Conservation (phyloP, 1,140 invertebrate species). For the Steinernema feltiae region DNA sequence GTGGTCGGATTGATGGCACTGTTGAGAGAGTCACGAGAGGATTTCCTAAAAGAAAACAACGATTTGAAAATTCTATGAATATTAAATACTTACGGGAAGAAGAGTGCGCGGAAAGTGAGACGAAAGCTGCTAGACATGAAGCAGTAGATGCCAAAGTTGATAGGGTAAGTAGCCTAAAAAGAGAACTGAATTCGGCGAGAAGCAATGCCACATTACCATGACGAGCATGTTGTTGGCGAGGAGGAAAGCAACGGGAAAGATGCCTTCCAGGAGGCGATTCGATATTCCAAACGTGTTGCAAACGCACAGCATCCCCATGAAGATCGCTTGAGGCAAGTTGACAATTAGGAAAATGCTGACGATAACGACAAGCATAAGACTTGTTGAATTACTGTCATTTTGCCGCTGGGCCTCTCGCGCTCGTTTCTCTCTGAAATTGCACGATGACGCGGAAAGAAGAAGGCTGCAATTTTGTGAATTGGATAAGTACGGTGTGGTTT, state of each 20-base stretch:
- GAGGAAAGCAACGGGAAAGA: slow-evolving; percentile 74
- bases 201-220: slow-evolving; percentile 63
- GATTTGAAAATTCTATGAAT: background rate
- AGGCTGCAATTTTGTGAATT: background rate
- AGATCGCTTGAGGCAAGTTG: slow-evolving; percentile 81
- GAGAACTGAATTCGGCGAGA: slow-evolving; percentile 10
- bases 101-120: slow-evolving; percentile 83
- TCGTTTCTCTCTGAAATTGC: slow-evolving; percentile 64
- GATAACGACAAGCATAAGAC: slow-evolving; percentile 87
- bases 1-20: background rate
- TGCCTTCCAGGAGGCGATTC: slow-evolving; percentile 67
- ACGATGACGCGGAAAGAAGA: slow-evolving; percentile 11
- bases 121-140: slow-evolving; percentile 87
- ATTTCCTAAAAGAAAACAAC: background rate
- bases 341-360: slow-evolving; percentile 82
- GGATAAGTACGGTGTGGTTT: background rate
- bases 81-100: slow-evolving; percentile 58
- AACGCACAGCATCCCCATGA: slow-evolving; percentile 77
- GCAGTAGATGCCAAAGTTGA: slow-evolving; percentile 92
- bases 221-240: slow-evolving; percentile 85
- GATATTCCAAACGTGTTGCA: slow-evolving; percentile 52
- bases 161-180: slow-evolving; percentile 70
- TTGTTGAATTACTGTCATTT: slow-evolving; percentile 74
- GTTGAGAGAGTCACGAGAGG: background rate
- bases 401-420: slow-evolving; percentile 73